Conservation (phyloP, 1,140 invertebrate species). For the Frieseomelitta varia region DNA sequence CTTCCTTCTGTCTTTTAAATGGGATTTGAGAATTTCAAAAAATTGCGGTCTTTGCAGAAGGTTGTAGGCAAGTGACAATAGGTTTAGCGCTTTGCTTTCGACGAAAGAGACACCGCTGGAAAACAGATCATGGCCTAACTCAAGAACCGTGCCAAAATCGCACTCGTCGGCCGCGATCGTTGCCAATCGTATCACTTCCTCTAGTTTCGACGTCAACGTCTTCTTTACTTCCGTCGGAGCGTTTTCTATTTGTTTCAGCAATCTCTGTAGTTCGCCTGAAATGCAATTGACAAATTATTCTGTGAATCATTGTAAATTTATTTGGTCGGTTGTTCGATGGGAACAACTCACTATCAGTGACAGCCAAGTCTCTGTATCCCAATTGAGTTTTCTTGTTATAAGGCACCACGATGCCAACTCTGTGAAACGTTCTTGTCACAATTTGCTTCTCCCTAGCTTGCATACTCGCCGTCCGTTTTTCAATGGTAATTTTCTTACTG, state of each 20-base stretch:
- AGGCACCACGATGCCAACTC: conserved; percentile 94
- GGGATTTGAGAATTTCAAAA: conserved; percentile 88
- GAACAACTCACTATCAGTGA: conserved; percentile 86
- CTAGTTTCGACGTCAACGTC: conserved; percentile 85
- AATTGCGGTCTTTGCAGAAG: conserved; percentile 89
- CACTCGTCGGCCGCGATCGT: conserved; percentile 96
- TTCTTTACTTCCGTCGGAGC: conserved; percentile 85
- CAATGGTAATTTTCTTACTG: conserved; percentile 85
- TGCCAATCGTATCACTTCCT: conserved; percentile 90
- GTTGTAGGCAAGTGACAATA: conserved; percentile 90
- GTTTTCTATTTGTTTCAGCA: conserved; percentile 87
- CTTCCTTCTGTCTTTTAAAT: conserved; percentile 85
- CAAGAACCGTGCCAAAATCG: conserved; percentile 95
- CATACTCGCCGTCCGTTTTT: conserved; percentile 84
- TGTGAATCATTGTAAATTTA: conserved; percentile 11
- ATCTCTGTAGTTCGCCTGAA: conserved; percentile 87
- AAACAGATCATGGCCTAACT: conserved; percentile 93
- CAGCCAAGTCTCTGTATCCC: conserved; percentile 90
- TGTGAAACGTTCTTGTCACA: conserved; percentile 92
- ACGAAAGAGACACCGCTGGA: conserved; percentile 87
- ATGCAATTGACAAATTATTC: not conserved
- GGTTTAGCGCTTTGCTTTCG: conserved; percentile 85
- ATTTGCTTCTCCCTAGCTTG: conserved; percentile 86
- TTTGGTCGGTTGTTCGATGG: conserved; percentile 24
- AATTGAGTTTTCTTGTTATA: conserved; percentile 90